phyloP scores from a whole-genome alignment of 2,113 vertebrate species.

The Lasiurus borealis region DNA sequence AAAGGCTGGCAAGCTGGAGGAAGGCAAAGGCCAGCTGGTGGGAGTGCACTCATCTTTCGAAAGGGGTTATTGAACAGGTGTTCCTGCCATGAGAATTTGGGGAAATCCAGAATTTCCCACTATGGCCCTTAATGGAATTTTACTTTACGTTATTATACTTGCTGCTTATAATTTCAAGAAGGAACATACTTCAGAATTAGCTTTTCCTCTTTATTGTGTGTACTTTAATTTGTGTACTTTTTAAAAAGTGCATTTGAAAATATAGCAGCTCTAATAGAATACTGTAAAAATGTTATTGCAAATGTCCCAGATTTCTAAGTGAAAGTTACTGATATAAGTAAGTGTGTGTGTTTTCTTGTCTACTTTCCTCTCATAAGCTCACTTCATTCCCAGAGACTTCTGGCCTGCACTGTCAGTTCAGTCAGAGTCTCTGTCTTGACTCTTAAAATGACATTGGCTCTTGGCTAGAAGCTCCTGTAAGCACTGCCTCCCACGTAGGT shows the following conservation, averaged over 20 bases:
- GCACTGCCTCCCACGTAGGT: neutral
- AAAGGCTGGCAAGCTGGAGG: neutral
- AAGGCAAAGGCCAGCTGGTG: neutral
- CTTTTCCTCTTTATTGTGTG: neutral
- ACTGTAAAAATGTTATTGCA: neutral
- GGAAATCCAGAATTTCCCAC: neutral
- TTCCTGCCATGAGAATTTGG: neutral
- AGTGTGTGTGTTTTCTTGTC: neutral
- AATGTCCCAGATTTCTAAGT: neutral
- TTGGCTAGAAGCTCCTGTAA: conserved; percentile 45
- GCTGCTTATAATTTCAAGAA: neutral
- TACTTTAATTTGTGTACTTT: neutral
- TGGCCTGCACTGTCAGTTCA: neutral
- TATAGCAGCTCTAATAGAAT: neutral
- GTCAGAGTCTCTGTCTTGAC: conserved; percentile 5
- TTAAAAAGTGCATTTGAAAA: neutral
- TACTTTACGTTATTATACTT: neutral
- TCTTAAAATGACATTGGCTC: conserved; percentile 66
- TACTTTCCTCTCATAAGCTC: neutral
- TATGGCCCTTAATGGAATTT: neutral
- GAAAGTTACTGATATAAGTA: neutral
- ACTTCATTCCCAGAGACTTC: neutral
- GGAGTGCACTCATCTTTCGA: neutral
- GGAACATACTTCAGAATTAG: neutral
- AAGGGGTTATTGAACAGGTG: neutral